A percentile compares a stretch with the other conserved stretches of the same genome.
Conservation (phyloP, 1,140 invertebrate species). For the Drosophila ironensis region DNA sequence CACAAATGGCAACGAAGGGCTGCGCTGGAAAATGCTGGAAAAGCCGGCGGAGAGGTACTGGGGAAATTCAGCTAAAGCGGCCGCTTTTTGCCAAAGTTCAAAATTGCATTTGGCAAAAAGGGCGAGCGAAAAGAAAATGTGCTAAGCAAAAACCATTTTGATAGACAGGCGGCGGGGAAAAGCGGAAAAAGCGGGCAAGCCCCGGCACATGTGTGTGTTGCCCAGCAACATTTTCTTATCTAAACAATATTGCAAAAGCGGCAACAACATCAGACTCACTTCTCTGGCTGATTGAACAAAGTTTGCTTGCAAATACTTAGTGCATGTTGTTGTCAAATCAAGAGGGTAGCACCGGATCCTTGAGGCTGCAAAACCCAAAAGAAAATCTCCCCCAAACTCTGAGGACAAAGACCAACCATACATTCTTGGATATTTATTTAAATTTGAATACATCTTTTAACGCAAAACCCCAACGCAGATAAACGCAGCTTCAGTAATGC, state of each 20-base stretch:
- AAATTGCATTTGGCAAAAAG: conserved; percentile 65
- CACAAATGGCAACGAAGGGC: conserved; percentile 30
- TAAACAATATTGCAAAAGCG: conserved; percentile 68
- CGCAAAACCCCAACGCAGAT: no score
- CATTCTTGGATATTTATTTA: no score
- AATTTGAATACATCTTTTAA: no score
- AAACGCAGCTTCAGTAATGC: no score
- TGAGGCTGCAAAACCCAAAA: neutral
- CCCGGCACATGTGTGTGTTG: neutral
- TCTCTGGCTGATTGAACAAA: conserved; percentile 73
- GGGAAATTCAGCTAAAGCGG: conserved; percentile 23
- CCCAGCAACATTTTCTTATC: conserved; percentile 69
- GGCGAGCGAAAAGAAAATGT: conserved; percentile 39
- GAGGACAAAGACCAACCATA: no score
- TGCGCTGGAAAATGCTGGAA: neutral
- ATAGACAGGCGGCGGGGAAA: conserved; percentile 31
- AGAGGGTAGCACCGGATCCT: conserved; percentile 13
- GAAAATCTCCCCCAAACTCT: no score
- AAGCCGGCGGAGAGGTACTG: neutral
- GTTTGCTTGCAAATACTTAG: conserved; percentile 55
- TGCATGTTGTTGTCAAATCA: conserved; percentile 27
- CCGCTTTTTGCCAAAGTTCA: conserved; percentile 52
- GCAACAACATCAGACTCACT: conserved; percentile 42
- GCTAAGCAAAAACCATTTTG: conserved; percentile 56
- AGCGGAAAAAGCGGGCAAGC: neutral